Percentiles rank a stretch among this genome's conserved stretches.
Conservation (phyloP, 2,113 vertebrate genomes). For the Antechinus flavipes region DNA sequence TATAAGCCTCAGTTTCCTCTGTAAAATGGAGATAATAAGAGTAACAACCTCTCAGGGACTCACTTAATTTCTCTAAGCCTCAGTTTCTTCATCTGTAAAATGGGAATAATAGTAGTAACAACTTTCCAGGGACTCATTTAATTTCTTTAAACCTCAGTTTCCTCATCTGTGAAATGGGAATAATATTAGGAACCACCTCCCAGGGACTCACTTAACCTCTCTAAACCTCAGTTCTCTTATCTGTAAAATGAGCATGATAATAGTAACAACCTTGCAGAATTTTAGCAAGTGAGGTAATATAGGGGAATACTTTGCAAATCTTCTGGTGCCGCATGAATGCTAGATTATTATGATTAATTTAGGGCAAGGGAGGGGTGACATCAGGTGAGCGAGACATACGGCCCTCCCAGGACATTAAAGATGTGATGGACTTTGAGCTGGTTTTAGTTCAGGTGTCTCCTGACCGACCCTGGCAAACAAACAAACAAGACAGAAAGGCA, state of each 20-base stretch:
- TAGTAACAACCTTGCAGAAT: background rate
- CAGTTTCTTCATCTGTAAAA: too few species aligned
- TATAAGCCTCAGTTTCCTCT: too few species aligned
- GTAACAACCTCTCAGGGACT: too few species aligned
- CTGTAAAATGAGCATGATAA: background rate
- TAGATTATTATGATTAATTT: background rate
- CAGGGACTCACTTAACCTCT: too few species aligned
- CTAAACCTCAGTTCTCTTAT: background rate
- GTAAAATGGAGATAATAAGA: too few species aligned
- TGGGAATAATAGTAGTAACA: too few species aligned
- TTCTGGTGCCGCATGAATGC: background rate
- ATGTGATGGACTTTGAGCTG: slow-evolving; percentile 42
- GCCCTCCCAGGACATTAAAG: slow-evolving; percentile 6
- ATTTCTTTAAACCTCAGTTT: too few species aligned
- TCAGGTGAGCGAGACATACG: background rate
- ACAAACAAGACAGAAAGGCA: slow-evolving; percentile 80
- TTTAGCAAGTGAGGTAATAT: background rate
- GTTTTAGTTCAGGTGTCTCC: slow-evolving; percentile 67
- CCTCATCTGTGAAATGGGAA: too few species aligned
- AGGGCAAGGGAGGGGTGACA: background rate
- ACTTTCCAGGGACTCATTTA: too few species aligned
- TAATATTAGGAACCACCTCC: too few species aligned
- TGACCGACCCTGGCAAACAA: slow-evolving; percentile 74
- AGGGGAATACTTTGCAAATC: background rate
- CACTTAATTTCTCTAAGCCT: too few species aligned